Percentiles rank a stretch among this genome's conserved stretches.
These are phyloP conservation scores for Setipinna tenuifilis DNA, from an alignment of 2,797 vertebrate species.

Conservation along the genomic window DNA sequence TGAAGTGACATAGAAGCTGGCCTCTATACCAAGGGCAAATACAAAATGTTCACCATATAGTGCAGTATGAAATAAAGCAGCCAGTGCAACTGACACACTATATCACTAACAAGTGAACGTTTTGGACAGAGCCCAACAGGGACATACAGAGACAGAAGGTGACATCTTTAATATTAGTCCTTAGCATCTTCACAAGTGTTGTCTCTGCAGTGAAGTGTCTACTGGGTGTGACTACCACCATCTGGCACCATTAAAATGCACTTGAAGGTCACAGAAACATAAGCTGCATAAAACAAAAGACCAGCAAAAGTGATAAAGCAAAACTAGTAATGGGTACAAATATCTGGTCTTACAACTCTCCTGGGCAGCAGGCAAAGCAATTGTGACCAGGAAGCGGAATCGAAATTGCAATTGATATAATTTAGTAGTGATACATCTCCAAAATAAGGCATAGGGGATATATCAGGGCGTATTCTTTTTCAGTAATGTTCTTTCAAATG, in stretches of 20 bases:
- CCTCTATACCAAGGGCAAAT: neutral
- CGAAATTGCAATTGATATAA: neutral
- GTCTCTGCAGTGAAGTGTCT: neutral
- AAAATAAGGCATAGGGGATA: no score
- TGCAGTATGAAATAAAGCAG: no score
- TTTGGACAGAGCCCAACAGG: neutral
- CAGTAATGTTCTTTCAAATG: neutral
- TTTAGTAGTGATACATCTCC: no score
- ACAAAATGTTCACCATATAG: no score
- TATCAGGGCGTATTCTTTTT: neutral
- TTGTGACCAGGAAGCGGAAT: neutral
- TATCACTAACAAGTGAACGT: no score
- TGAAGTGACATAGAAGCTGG: neutral
- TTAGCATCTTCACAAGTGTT: neutral
- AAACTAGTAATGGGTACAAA: neutral
- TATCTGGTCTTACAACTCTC: neutral
- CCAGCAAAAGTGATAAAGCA: neutral
- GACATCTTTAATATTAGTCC: neutral
- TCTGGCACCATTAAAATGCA: neutral
- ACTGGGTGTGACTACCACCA: neutral
- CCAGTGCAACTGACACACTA: no score
- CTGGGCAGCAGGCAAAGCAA: neutral
- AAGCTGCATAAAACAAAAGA: neutral
- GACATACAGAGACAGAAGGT: neutral
- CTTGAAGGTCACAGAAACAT: neutral